These are phyloP conservation scores for Uromys caudimaculatus DNA, from an alignment of 2,797 vertebrate genomes.

Conservation along the genomic window DNA sequence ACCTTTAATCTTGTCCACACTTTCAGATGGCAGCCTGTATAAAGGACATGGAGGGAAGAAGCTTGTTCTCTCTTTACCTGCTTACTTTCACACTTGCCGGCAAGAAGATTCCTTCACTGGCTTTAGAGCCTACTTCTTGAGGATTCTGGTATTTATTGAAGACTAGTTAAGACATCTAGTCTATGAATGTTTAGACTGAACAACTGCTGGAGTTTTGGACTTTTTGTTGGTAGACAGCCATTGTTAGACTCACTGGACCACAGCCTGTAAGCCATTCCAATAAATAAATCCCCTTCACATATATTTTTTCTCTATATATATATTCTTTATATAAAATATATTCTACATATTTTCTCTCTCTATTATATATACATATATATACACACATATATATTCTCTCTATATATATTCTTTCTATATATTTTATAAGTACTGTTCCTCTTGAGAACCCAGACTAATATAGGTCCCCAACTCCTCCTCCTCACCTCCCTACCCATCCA, in stretches of 20 bases:
- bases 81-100: neutral
- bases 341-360: neutral
- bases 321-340: no score
- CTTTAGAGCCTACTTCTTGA: neutral
- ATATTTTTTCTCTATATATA: neutral
- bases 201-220: neutral
- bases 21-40: neutral
- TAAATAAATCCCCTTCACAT: neutral
- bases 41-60: no score
- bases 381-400: neutral
- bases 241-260: neutral
- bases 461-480: neutral
- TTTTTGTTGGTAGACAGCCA: neutral
- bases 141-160: neutral
- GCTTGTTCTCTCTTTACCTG: neutral
- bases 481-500: neutral
- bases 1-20: neutral
- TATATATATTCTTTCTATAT: neutral
- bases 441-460: neutral
- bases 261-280: neutral
- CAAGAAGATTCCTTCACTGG: neutral
- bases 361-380: neutral
- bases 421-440: neutral
- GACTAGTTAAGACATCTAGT: neutral
- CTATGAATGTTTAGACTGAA: neutral